These are phyloP conservation scores for Orbicella faveolata DNA, from an alignment of 64 coral and sea anemone species.

Conservation along the genomic window DNA sequence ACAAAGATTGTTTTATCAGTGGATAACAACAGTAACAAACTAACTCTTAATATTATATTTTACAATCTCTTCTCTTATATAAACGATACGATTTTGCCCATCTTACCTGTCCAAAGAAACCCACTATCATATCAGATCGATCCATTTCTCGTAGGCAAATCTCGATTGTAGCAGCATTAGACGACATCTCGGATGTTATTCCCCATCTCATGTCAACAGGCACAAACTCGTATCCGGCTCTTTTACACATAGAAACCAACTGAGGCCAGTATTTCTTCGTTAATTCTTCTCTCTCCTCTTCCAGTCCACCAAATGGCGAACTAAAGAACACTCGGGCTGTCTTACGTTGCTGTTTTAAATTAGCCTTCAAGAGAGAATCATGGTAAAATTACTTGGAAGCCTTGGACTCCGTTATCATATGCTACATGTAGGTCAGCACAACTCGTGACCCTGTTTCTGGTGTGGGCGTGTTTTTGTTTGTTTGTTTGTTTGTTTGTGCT, in stretches of 20 bases:
- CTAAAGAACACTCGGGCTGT: constrained; percentile 91
- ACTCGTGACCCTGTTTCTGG: too few relatives aligned
- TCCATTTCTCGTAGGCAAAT: constrained; percentile 95
- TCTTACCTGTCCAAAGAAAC: constrained; percentile 94
- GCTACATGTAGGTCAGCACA: too few relatives aligned
- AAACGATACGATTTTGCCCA: neutral
- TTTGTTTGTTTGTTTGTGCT: too few relatives aligned
- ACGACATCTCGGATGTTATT: constrained; percentile 90
- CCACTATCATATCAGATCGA: constrained; percentile 92
- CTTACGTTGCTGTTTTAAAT: constrained; percentile 22
- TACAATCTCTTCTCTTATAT: too few relatives aligned
- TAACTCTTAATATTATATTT: too few relatives aligned
- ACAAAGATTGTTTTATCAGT: too few relatives aligned
- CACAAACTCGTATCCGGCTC: constrained; percentile 84
- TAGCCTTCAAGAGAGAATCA: neutral
- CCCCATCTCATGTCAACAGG: constrained; percentile 96
- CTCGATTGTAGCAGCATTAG: constrained; percentile 90
- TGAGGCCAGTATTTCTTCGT: constrained; percentile 95
- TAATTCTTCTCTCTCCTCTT: constrained; percentile 86
- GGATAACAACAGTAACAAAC: too few relatives aligned
- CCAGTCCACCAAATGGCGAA: constrained; percentile 89
- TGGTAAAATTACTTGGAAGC: neutral
- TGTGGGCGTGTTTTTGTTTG: too few relatives aligned
- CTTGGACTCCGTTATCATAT: neutral
- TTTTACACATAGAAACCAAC: constrained; percentile 75